Evolutionary conservation across 2,888 invertebrate genomes (phyloP).

Genomic region (Mythimna vitellina): DNA sequence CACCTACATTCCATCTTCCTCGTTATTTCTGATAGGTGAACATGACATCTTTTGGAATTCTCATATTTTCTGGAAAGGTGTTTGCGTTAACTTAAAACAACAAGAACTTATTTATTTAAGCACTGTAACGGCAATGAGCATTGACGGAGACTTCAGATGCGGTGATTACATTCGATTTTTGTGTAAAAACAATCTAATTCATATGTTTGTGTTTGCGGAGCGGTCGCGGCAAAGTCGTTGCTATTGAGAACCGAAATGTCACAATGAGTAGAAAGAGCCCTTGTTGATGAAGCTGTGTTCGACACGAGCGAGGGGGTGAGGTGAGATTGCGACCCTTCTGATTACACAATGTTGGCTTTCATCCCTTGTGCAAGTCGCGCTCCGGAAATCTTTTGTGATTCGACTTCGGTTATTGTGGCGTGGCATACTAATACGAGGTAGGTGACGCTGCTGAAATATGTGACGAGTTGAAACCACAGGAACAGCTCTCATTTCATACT

Average conservation of each 20-base stretch:
- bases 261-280: constrained; percentile 87
- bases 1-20: constrained; percentile 54
- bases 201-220: constrained; percentile 56
- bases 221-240: constrained; percentile 63
- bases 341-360: constrained; percentile 90
- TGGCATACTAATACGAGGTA: constrained; percentile 88
- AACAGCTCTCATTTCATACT: constrained; percentile 71
- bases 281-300: constrained; percentile 90
- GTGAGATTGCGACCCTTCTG: constrained; percentile 90
- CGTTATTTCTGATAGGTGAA: constrained; percentile 66
- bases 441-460: constrained; percentile 84
- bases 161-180: constrained; percentile 40
- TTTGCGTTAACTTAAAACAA: not conserved
- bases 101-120: constrained; percentile 3
- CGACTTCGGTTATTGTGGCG: constrained; percentile 89
- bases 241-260: constrained; percentile 81
- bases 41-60: constrained; percentile 44
- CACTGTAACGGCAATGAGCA: not conserved
- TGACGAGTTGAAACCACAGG: constrained; percentile 74
- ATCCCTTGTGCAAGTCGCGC: constrained; percentile 90
- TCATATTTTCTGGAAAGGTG: constrained; percentile 17
- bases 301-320: constrained; percentile 83
- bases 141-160: constrained; percentile 24
- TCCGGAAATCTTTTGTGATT: constrained; percentile 91
- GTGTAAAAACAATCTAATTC: constrained; percentile 53